A percentile compares a stretch with the other conserved stretches of the same genome.
These are phyloP conservation scores for Microtus oregoni DNA, from an alignment of 2,113 vertebrate genomes.

Conservation along the genomic window DNA sequence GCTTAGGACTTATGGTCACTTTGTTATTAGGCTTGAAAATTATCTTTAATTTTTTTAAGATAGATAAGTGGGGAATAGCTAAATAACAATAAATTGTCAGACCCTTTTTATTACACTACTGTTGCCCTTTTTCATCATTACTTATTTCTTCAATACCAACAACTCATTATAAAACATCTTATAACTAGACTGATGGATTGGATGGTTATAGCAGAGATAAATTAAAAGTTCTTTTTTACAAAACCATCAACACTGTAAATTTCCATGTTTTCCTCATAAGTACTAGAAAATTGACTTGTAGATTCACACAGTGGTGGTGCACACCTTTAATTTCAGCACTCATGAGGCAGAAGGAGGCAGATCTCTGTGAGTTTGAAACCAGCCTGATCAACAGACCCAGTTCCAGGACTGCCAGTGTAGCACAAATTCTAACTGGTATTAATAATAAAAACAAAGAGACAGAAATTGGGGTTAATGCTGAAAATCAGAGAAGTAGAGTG, in stretches of 20 bases:
- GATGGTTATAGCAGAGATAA: neutral
- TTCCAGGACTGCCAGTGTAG: neutral
- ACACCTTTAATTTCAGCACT: neutral
- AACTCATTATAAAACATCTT: conserved; percentile 54
- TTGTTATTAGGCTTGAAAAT: conserved; percentile 26
- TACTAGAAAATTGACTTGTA: conserved; percentile 37
- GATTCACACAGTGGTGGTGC: neutral
- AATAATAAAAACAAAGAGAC: too few relatives aligned
- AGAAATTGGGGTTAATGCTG: too few relatives aligned
- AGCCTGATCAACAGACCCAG: neutral
- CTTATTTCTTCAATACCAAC: neutral
- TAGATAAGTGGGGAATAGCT: neutral
- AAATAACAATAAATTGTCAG: neutral
- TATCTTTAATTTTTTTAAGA: conserved; percentile 30
- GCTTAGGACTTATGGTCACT: neutral
- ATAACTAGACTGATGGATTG: neutral
- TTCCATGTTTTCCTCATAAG: conserved; percentile 5
- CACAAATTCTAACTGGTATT: neutral
- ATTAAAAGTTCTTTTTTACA: conserved; percentile 9
- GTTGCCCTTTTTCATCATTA: neutral
- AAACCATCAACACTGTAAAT: conserved; percentile 34
- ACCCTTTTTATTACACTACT: neutral
- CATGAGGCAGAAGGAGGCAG: neutral
- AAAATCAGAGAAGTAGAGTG: too few relatives aligned
- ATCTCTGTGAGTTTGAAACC: neutral